phyloP scores from a whole-genome alignment of 2,888 invertebrate species.

The Nomada goodeniana region DNA sequence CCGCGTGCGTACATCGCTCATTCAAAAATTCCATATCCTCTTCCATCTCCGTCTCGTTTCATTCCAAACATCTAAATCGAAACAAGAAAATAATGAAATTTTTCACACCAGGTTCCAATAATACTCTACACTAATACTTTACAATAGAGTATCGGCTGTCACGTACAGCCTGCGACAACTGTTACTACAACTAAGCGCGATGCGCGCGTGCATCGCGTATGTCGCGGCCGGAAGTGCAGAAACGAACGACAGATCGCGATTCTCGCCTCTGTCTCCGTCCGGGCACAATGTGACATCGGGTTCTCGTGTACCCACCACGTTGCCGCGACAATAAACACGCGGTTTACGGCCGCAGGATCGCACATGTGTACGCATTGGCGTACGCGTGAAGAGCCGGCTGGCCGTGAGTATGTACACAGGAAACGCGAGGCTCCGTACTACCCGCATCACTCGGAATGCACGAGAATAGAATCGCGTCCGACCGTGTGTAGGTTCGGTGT shows the following conservation, averaged over 20 bases:
- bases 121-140: too few relatives aligned
- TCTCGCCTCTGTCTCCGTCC: conserved; percentile 45
- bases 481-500: conserved; percentile 6
- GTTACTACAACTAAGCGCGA: conserved; percentile 4
- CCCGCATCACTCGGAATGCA: conserved; percentile 65
- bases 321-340: conserved; percentile 63
- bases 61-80: too few relatives aligned
- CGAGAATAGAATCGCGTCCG: conserved; percentile 66
- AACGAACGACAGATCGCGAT: conserved; percentile 50
- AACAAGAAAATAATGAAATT: too few relatives aligned
- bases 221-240: conserved; percentile 62
- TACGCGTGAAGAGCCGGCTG: conserved; percentile 36
- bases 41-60: too few relatives aligned
- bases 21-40: too few relatives aligned
- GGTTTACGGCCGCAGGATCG: conserved; percentile 44
- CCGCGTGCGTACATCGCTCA: too few relatives aligned
- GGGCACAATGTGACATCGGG: conserved; percentile 50
- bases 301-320: conserved; percentile 59
- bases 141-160: background rate
- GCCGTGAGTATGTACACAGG: conserved; percentile 53
- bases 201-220: background rate
- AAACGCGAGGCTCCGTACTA: conserved; percentile 55
- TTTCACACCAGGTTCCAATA: too few relatives aligned
- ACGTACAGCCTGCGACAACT: conserved; percentile 2
- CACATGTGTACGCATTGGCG: conserved; percentile 39